These are phyloP conservation scores for Polypterus bichir DNA, from an alignment of 2,113 vertebrate species.

Conservation along the genomic window DNA sequence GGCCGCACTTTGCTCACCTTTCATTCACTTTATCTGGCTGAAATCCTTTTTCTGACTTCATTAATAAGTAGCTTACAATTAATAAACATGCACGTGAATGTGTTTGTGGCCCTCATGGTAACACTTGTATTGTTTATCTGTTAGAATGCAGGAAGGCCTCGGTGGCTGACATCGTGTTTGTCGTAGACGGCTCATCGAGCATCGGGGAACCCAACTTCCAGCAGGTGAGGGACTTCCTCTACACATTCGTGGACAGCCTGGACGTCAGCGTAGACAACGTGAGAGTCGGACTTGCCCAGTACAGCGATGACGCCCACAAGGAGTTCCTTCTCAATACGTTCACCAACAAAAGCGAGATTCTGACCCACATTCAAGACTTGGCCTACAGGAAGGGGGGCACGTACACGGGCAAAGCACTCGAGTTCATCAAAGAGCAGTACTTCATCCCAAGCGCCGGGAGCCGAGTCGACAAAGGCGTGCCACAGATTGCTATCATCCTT, in stretches of 20 bases:
- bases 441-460: slow-evolving; percentile 46
- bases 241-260: slow-evolving; percentile 38
- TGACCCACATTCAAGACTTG: slow-evolving; percentile 40
- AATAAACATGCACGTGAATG: too few relatives aligned
- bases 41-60: too few relatives aligned
- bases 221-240: slow-evolving; percentile 49
- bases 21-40: too few relatives aligned
- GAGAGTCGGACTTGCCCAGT: slow-evolving; percentile 54
- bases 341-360: slow-evolving; percentile 35
- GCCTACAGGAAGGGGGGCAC: slow-evolving; percentile 40
- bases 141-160: slow-evolving; percentile 51
- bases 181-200: slow-evolving; percentile 60
- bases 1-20: too few relatives aligned
- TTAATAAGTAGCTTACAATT: too few relatives aligned
- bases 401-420: slow-evolving; percentile 49
- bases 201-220: slow-evolving; percentile 44
- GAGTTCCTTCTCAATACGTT: slow-evolving; percentile 56
- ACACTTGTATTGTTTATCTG: too few relatives aligned
- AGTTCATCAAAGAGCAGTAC: slow-evolving; percentile 37
- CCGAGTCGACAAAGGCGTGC: slow-evolving; percentile 33
- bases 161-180: slow-evolving; percentile 59
- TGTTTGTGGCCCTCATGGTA: too few relatives aligned
- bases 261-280: slow-evolving; percentile 48
- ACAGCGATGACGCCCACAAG: slow-evolving; percentile 34
- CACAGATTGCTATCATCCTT: slow-evolving; percentile 60